Conservation (phyloP, 2,797 vertebrate genomes). For the Novumbra hubbsi region DNA sequence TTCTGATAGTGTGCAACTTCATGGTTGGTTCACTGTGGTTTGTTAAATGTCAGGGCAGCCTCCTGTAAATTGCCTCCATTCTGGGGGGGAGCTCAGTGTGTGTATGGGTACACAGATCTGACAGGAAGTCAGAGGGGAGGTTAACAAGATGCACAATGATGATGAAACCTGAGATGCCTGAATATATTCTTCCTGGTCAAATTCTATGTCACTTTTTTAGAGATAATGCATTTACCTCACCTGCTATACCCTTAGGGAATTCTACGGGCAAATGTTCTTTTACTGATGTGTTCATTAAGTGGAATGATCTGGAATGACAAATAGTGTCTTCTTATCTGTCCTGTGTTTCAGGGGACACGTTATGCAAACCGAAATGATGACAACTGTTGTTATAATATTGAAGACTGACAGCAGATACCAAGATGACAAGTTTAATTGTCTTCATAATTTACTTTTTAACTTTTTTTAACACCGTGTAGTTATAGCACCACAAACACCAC, state of each 20-base stretch:
- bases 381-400: not conserved
- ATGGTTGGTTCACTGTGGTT: not conserved
- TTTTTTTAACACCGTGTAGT: too few relatives aligned
- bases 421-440: too few relatives aligned
- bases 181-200: not conserved
- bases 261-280: not conserved
- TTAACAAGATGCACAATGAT: not conserved
- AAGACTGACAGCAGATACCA: not conserved
- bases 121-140: not conserved
- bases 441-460: too few relatives aligned
- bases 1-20: too few relatives aligned
- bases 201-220: not conserved
- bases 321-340: not conserved
- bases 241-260: not conserved
- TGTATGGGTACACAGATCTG: not conserved
- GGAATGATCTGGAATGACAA: not conserved
- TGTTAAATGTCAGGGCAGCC: not conserved
- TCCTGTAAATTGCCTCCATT: not conserved
- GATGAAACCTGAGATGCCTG: not conserved
- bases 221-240: not conserved
- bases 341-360: not conserved
- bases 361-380: not conserved
- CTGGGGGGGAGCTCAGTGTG: not conserved
- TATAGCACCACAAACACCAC: too few relatives aligned
- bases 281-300: not conserved